Base-by-base conservation (phyloP, 1,140 invertebrate species). In the Drosophila jambulina region DNA sequence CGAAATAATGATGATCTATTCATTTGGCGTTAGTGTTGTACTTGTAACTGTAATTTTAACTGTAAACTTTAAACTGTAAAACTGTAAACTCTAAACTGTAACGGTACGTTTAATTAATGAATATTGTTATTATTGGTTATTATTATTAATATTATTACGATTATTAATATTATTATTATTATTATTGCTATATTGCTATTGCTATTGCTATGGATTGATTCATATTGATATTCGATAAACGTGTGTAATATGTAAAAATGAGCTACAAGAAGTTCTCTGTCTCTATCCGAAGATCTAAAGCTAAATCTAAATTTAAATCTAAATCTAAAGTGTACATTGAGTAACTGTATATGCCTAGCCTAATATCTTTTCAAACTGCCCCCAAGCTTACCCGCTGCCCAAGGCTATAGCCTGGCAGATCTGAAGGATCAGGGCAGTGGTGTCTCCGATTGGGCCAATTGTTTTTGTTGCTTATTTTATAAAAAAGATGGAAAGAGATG, bases 381-480 rank as follows among this genome's bases (percentile, higher is more conserved):
- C 59, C 57, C 29, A 38, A 43, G 23, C 46, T 48, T 42, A 34
- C 59, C 49, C 27, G 53, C 29, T 42, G 45, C 64, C 60, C 62
- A 21, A 57, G 36, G 23, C 19, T 36, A 32, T 7, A 38, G 15
- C 56, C 17, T 19, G 34, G 17, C 23, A 9, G 27, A 65, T 59
- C 65, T 25, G 56, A 42, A 25, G 13, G 27, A 51, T 68, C 59
- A 6, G 61, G 29, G 23, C 45, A 9, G 29, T 9, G 43, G 45
- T 27, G 15, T n/a, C 53, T 60, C 36, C 23, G 27, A 63, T 67
- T 77, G 69, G 80, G 67, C 67, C 67, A 76, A 91, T 90, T 90
- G 85, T 90, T 90, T 90, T 90, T 90, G 85, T 90, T 90, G 85
- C 82, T 91, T 90, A 90, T 90, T 90, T 90, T 85, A 90, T 90